phyloP scores from a whole-genome alignment of 2,113 vertebrate species.

The Cariama cristata region DNA sequence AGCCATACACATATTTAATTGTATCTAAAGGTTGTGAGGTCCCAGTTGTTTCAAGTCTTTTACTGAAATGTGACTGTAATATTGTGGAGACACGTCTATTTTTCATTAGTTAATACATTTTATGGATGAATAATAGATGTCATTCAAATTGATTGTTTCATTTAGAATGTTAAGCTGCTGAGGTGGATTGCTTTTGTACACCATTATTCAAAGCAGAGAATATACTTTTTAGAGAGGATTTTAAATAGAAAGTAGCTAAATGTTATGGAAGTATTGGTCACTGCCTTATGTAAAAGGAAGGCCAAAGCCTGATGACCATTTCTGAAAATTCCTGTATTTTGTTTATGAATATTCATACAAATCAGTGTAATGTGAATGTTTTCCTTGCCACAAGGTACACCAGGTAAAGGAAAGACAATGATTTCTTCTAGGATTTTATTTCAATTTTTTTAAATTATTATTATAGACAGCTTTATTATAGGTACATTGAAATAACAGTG shows the following conservation, averaged over 20 bases:
- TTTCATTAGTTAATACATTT: slow-evolving; percentile 63
- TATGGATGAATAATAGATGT: slow-evolving; percentile 38
- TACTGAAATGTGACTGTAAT: slow-evolving; percentile 37
- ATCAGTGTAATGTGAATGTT: neutral
- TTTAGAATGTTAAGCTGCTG: slow-evolving; percentile 30
- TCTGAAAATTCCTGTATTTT: neutral
- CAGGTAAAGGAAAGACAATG: neutral
- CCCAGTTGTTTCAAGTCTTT: slow-evolving; percentile 31
- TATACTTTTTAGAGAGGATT: neutral
- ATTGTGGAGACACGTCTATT: neutral
- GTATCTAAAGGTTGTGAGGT: slow-evolving; percentile 31
- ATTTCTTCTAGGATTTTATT: neutral
- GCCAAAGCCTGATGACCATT: neutral
- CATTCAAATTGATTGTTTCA: slow-evolving; percentile 55
- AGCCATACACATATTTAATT: slow-evolving; percentile 36
- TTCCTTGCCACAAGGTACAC: neutral
- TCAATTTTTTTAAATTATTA: neutral
- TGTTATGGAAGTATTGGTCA: neutral
- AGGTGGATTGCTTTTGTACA: slow-evolving; percentile 6
- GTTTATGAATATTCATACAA: neutral
- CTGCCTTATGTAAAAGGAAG: neutral
- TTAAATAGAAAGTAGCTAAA: neutral
- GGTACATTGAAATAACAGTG: neutral
- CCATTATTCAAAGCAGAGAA: neutral
- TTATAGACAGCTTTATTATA: neutral